Conservation (phyloP, 2,113 vertebrate genomes). For the Gobiocypris rarus region DNA sequence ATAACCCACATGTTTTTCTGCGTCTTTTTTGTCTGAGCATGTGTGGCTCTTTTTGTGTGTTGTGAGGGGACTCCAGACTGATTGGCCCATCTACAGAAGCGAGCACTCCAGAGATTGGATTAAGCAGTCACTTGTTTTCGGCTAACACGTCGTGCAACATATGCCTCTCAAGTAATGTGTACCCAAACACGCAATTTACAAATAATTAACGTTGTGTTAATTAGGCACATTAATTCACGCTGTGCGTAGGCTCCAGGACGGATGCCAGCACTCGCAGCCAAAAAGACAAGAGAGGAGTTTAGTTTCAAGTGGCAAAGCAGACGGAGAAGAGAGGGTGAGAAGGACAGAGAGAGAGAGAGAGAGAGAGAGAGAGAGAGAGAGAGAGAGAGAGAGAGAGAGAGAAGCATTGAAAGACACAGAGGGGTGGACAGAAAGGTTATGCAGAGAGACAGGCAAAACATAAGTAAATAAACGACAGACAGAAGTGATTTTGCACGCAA, state of each 20-base stretch:
- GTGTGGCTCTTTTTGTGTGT: slow-evolving; percentile 33
- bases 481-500: slow-evolving; percentile 8
- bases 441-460: background rate
- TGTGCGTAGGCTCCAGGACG: slow-evolving; percentile 92
- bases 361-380: too few species aligned
- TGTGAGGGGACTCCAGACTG: slow-evolving; percentile 58
- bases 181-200: slow-evolving; percentile 99
- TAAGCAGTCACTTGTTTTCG: slow-evolving; percentile 91
- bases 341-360: too few species aligned
- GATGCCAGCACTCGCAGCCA: slow-evolving; percentile 86
- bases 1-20: background rate
- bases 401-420: too few species aligned
- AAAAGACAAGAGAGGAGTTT: slow-evolving; percentile 60
- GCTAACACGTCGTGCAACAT: slow-evolving; percentile 93
- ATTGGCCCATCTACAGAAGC: slow-evolving; percentile 81
- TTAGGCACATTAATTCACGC: slow-evolving; percentile 99
- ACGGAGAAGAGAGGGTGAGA: slow-evolving; percentile 48
- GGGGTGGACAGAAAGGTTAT: slow-evolving; percentile 56
- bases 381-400: too few species aligned
- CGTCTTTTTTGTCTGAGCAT: background rate
- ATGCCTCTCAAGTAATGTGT: slow-evolving; percentile 99
- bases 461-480: background rate
- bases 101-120: slow-evolving; percentile 91
- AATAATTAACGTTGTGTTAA: slow-evolving; percentile 99
- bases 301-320: slow-evolving; percentile 57